Percentiles rank a stretch among this genome's conserved stretches.
These are phyloP conservation scores for Drosophila nebulosa DNA, from an alignment of 1,140 invertebrate genomes.

Conservation along the genomic window DNA sequence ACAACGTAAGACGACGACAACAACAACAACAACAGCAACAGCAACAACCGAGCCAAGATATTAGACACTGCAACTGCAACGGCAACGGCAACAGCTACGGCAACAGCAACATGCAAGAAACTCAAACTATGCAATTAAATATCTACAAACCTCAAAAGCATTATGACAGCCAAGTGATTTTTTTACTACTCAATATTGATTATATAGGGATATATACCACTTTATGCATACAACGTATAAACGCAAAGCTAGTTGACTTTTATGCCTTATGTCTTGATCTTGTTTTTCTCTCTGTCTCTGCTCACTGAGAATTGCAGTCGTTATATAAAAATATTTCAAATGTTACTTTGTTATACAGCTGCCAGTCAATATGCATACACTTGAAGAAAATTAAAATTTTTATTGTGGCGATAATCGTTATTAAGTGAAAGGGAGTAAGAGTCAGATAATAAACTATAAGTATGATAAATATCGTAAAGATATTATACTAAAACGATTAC, in stretches of 20 bases:
- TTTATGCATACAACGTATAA: not conserved
- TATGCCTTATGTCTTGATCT: not conserved
- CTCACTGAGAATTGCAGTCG: not conserved
- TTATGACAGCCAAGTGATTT: slow-evolving; percentile 19
- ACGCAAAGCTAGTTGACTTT: not conserved
- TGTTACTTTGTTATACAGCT: not conserved
- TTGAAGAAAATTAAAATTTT: not conserved
- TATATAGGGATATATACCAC: slow-evolving; percentile 5
- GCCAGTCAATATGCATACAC: not conserved
- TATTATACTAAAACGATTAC: too few relatives aligned
- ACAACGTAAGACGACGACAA: slow-evolving; percentile 8
- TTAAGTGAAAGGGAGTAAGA: not conserved
- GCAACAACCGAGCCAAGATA: too few relatives aligned
- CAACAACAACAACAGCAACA: not conserved
- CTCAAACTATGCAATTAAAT: slow-evolving; percentile 40
- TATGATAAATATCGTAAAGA: too few relatives aligned
- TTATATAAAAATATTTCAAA: not conserved
- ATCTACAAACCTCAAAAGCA: slow-evolving; percentile 45
- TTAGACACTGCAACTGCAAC: slow-evolving; percentile 15
- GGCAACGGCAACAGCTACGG: not conserved
- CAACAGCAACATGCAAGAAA: slow-evolving; percentile 23
- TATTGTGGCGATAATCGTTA: not conserved
- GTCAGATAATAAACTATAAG: too few relatives aligned
- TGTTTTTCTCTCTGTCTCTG: not conserved
- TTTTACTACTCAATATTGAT: slow-evolving; percentile 14